Evolutionary conservation across 37 sponge, comb jelly and placozoan species (phyloP), one percentile per base, ranked within the genome.

Genomic region (Trichoplax adhaerens): DNA sequence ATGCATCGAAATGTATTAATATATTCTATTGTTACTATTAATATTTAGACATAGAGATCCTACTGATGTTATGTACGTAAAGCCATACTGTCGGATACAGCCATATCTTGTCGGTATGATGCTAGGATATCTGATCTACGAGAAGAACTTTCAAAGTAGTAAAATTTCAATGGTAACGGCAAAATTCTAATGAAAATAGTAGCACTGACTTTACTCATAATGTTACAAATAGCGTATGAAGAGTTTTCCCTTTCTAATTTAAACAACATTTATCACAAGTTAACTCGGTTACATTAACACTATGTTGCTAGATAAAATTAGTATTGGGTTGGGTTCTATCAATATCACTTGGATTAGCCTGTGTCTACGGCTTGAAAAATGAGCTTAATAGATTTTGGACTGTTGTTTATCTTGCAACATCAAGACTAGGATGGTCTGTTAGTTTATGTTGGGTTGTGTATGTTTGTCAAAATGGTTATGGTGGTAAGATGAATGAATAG

Each of bases 81-180:
- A 86, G 56, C 85, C 84, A 0, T 93, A 84, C 68, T 76, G 78
- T 55, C 79, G 86, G 3, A 77, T 81, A 48, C 48, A 72, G 7
- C 83, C 86, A 3, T 93, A 93, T 62, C 53, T 93, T 1, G 85
- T 86, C 54, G 94, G 94, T 0, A 57, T 93, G 12, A 49, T 78
- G 3, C 71, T 89, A 10, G 94, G 90, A 3, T 89, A 77, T 58
- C 10, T 85, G 5, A 53, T 92, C 10, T 85, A 68, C 81, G 76
- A 73, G 8, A 57, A 76, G 58, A 48, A 62, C 48, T 29, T 29
- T 29, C 29, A 29, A 29, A 29, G 29, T 29, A 29, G 29, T 29
- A 29, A 29, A 29, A 29, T 29, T 29, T 29, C 29, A 29, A 29
- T 29, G 29, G 29, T 29, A 29, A 29, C 29, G 29, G 29, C 29